Evolutionary conservation across 2,888 invertebrate genomes (phyloP), one percentile per base, ranked within the genome.

Genomic region (Lathronympha strigana): DNA sequence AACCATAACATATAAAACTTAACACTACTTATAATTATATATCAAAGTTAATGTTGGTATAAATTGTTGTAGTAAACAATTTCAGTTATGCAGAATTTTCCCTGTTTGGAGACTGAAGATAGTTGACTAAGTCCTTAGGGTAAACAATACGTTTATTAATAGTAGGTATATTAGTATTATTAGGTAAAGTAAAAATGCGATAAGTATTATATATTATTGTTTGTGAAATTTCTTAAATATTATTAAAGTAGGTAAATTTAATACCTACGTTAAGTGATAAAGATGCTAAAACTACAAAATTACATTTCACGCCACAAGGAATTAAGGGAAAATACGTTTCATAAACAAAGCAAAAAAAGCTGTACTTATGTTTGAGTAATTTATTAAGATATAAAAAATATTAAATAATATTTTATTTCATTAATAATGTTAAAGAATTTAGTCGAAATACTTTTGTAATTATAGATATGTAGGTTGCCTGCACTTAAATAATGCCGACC

Each of bases 391-490:
- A 6, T 6, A 25, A 25, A 4, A 25, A 33, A 33, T 33, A 8
- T 9, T 33, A 11, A 33, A 33, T 3, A 43, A 19, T 1, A 19
- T 28, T 15, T n/a, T 40, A 8, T 19, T 8, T 17, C 17, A 40
- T 15, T 2, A 23, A 23, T 21, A 31, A 50, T 4, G 11, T 38
- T 40, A 19, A 15, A 38, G 23, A 15, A 54, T 38, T 5, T 19
- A 31, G 31, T 57, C 31, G 43, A 31, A 57, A 57, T 57, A 15
- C 43, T 45, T 51, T 60, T 51, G 64, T 53, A 64, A 60, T 57
- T 23, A 38, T 40, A 40, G 53, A 40, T 58, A 58, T 23, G 50
- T 58, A 23, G n/a, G n/a, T n/a, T n/a, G n/a, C 23, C 43, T 43
- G 5, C 15, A 31, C 36, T 31, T 21, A 57, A 45, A 62, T 45